Evolutionary conservation across 92 coral and sea anemone genomes (phyloP), one percentile per base, ranked within the genome.

Genomic region (Meandrina meandrites): DNA sequence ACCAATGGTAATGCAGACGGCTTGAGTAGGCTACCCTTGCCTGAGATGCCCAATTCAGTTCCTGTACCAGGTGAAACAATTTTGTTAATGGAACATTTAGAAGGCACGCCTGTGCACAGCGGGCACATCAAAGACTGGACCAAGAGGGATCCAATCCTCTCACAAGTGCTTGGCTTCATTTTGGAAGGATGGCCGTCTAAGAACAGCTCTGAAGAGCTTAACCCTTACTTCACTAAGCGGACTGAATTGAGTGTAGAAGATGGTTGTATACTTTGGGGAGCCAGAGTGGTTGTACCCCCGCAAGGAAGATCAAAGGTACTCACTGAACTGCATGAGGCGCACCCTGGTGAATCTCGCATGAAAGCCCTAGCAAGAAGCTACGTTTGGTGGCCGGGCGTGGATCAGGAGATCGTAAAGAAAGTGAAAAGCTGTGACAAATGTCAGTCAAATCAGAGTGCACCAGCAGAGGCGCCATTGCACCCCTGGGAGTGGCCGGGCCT

Each of bases 341-440:
- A 93, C 78, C 90, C 96, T 0, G 90, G 93, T 18, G 77, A 87
- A 32, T 71, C 82, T 32, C 86, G 92, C 67, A 92, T 85, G 87
- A 88, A 90, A 48, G 84, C 90, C 2, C 75, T 93, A 15, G 90
- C 91, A 30, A 34, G 88, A 27, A 90, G 86, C 69, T 86, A 86
- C 83, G 83, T 92, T 24, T 92, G 89, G 92, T 92, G 92, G 89
- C 94, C 92, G 18, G 80, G 76, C 62, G 31, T 93, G 69, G 96
- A 90, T 53, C 54, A 85, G 32, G 94, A 93, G 8, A 58, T 91
- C 8, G 90, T 90, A 66, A 81, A 82, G 35, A 36, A 37, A 42
- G 92, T 86, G 31, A 91, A 89, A 54, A n/a, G n/a, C n/a, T n/a
- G n/a, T n/a, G n/a, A n/a, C n/a, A n/a, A n/a, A n/a, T n/a, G n/a